These are phyloP conservation scores for Aptenodytes forsteri DNA, from an alignment of 2,113 vertebrate species.

Conservation along the genomic window DNA sequence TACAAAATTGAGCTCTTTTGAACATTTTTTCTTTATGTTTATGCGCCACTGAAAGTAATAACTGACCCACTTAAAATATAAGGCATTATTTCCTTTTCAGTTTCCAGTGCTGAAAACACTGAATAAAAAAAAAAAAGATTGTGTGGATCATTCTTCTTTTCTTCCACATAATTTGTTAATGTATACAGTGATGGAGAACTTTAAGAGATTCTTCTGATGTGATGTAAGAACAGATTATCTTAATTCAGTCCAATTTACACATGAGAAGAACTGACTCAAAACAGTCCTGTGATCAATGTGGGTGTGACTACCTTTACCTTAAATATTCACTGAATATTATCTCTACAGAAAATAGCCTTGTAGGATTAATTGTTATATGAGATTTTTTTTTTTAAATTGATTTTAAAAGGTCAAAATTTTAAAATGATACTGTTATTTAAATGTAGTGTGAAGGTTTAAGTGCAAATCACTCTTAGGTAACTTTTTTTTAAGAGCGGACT, in stretches of 20 bases:
- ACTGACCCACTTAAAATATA: background rate
- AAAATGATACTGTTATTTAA: slow-evolving; percentile 73
- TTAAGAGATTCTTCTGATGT: background rate
- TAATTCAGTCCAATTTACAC: slow-evolving; percentile 62
- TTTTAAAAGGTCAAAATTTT: slow-evolving; percentile 71
- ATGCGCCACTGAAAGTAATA: background rate
- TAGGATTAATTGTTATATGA: slow-evolving; percentile 68
- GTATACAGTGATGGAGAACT: background rate
- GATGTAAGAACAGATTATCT: slow-evolving; percentile 21
- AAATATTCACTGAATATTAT: slow-evolving; percentile 64
- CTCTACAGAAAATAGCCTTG: slow-evolving; percentile 52
- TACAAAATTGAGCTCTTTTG: background rate
- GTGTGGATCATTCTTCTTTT: background rate
- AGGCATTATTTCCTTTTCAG: background rate
- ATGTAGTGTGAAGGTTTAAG: slow-evolving; percentile 73
- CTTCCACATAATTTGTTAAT: slow-evolving; percentile 1
- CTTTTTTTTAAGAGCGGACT: slow-evolving; percentile 72
- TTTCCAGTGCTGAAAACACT: slow-evolving; percentile 8
- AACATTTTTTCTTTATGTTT: slow-evolving; percentile 12
- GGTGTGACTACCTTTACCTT: slow-evolving; percentile 57
- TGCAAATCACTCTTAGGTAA: slow-evolving; percentile 81
- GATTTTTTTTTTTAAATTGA: slow-evolving; percentile 60
- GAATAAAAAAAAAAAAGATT: background rate
- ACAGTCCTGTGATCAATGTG: slow-evolving; percentile 62
- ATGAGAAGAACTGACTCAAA: slow-evolving; percentile 52